Conservation (phyloP, 1,140 invertebrate genomes). For the Drosophila ercepeae region DNA sequence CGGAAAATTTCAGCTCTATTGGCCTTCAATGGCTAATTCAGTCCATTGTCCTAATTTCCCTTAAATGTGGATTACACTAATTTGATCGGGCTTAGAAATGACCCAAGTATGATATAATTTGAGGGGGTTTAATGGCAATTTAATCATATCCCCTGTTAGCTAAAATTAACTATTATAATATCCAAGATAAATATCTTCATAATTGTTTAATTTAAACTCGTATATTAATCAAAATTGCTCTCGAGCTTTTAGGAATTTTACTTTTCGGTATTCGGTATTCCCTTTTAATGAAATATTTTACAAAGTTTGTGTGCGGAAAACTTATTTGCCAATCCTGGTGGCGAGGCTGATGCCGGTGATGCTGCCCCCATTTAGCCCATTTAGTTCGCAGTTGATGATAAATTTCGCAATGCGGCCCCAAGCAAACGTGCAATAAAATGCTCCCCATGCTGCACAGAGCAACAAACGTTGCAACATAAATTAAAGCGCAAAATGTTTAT, state of each 20-base stretch:
- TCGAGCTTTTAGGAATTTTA: too few relatives aligned
- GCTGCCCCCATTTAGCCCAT: slow-evolving; percentile 44
- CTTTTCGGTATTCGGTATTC: neutral
- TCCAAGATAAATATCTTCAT: too few relatives aligned
- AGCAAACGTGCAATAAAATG: slow-evolving; percentile 69
- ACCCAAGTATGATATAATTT: too few relatives aligned
- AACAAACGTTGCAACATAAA: slow-evolving; percentile 62
- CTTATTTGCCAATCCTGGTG: slow-evolving; percentile 8
- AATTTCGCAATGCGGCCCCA: slow-evolving; percentile 56
- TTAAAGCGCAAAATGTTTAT: slow-evolving; percentile 79
- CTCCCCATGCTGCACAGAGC: slow-evolving; percentile 56
- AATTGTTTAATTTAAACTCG: too few relatives aligned
- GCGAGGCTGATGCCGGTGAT: slow-evolving; percentile 4
- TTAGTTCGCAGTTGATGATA: slow-evolving; percentile 52
- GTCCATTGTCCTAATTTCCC: slow-evolving; percentile 2
- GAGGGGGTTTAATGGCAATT: too few relatives aligned
- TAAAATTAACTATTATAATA: too few relatives aligned
- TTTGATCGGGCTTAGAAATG: neutral
- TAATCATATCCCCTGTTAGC: too few relatives aligned
- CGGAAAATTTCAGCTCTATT: slow-evolving; percentile 8
- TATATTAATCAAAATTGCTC: too few relatives aligned
- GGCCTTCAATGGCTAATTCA: slow-evolving; percentile 3
- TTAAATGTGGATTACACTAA: slow-evolving; percentile 2
- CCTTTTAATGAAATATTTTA: slow-evolving; percentile 17
- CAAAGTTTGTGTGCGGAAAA: slow-evolving; percentile 28